Evolutionary conservation across 1,140 invertebrate species (phyloP), one percentile per base, ranked within the genome.

Genomic region (Anoplophora glabripennis): DNA sequence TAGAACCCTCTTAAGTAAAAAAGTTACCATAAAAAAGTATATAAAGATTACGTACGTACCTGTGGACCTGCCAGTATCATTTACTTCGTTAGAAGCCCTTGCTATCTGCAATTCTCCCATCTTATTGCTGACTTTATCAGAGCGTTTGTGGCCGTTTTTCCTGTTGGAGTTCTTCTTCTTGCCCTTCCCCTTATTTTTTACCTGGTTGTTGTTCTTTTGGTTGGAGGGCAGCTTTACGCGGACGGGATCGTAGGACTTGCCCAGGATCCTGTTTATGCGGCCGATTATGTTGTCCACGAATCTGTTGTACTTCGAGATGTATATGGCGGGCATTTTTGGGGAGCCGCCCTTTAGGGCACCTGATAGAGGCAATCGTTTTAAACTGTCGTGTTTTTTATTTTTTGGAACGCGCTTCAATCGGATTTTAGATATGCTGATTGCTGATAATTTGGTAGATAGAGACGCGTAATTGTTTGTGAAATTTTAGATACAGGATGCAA

Each of bases 271-370:
- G 74, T 92, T 92, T 71, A 92, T 90, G 58, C 87, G 82, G 21
- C 82, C 84, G 41, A 92, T 79, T 62, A 91, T 89, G 61, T 83
- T 88, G 73, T 92, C 90, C 35, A 92, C 86, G 71, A 90, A 92
- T 63, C 84, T 83, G 76, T 92, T 92, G 76, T 92, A 90, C 71
- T 89, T 89, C 18, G 84, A 78, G 21, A 89, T 86, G 74, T 89
- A 89, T 28, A 87, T 81, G 1, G 86, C 80, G 2, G 87, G 83
- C 14, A 88, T 81, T n/a, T 76, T 74, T 0, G 67, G 67, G 9
- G 48, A 40, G 3, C 37, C 58, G 34, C 54, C 35, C 18, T 63
- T 60, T n/a, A 66, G 28, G 15, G 64, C 57, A 63, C 70, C 70
- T 72, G 62, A 28, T 14, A 56, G 38, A 12, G 38, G 38, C 15